Base-by-base conservation (phyloP, 37 sponge, comb jelly and placozoan genomes). In the Theonella swinhoei region DNA sequence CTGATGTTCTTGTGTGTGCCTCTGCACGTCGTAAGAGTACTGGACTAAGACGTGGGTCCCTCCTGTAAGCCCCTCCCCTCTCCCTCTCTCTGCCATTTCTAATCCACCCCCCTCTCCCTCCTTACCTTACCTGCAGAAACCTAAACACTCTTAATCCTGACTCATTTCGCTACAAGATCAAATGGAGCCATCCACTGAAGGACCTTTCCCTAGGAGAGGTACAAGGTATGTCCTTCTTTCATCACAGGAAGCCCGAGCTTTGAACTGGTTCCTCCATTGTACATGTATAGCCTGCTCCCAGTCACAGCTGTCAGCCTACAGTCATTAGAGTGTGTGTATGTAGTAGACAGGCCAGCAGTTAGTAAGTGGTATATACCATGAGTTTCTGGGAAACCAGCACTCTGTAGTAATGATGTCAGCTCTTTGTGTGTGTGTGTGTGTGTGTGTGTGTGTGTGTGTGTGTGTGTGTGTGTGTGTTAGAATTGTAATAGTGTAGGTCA, bases 1-100 rank as follows among this genome's bases (percentile, higher is more conserved):
- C 80, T 41, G 91, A 94, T 39, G 54, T 88, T 8, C 32, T 91
- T 24, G 85, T 94, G 62, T 91, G 88, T 80, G 91, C 88, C 8
- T 68, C 85, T 38, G 43, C 87, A 7, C 64, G 94, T 38, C 64
- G 94, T 22, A 90, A 78, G 76, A 90, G 88, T 37, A 26, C 88
- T 33, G 72, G 83, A 8, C 81, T 88, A 78, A 81, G 60, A 25
- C 36, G 78, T 54, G 68, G 78, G 37, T 88, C 88, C 0, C 69
- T 88, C 37, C 61, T 88, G 83, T 82, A 72, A 71, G 83, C 19
- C 25, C 41, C 7, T 71, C 68, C 9, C 1, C 34, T 2, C 39
- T 65, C 29, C 25, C 66, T 29, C 66, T 29, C 25, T 20, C 7
- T 20, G 7, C 19, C 66, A 29, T 33, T 28, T 68, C 26, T 63